Percentiles rank a stretch among this genome's conserved stretches.
phyloP scores from a whole-genome alignment of 1,140 invertebrate species.

The honey bee (Apis mellifera) region Amel_HAv3.1 CM009936.2:9954001-9954500 shows the following conservation, averaged over 20 bases:
- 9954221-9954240: not conserved
- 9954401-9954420: too few relatives aligned
- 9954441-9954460: not conserved
- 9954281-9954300: not conserved
- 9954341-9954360: not conserved
- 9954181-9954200: not conserved
- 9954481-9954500: conserved; percentile 17
- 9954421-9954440: not conserved
- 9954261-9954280: too few relatives aligned
- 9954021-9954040: not conserved
- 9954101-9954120: not conserved
- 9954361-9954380: not conserved
- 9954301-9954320: not conserved
- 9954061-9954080: too few relatives aligned
- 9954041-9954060: not conserved
- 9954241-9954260: not conserved
- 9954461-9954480: not conserved
- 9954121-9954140: not conserved
- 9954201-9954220: not conserved
- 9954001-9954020: not conserved
- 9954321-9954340: not conserved
- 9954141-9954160: not conserved
- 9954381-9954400: conserved; percentile 12
- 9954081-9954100: not conserved
- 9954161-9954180: conserved; percentile 9